Percentiles rank a stretch among this genome's conserved stretches.
These are phyloP conservation scores for Drosophila recens DNA, from an alignment of 2,888 invertebrate species.

Conservation along the genomic window DNA sequence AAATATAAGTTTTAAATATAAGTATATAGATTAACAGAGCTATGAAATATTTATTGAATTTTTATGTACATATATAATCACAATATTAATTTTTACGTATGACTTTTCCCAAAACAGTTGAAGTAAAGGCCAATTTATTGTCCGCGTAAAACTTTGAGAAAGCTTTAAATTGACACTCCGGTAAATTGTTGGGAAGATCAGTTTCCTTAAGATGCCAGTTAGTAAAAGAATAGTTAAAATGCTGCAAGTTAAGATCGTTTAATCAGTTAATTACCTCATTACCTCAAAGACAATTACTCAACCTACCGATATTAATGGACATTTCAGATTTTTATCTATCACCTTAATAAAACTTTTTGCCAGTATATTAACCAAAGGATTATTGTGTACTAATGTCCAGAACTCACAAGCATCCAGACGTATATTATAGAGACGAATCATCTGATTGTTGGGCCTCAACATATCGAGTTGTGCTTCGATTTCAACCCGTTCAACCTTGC, in stretches of 20 bases:
- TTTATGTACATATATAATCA: background rate
- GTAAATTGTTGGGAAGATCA: constrained; percentile 37
- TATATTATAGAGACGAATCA: constrained; percentile 33
- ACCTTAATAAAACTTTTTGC: constrained; percentile 17
- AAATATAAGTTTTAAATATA: no score
- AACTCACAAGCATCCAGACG: constrained; percentile 46
- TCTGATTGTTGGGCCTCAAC: constrained; percentile 2
- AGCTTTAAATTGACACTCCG: constrained; percentile 13
- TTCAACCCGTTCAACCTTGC: constrained; percentile 6
- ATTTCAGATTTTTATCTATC: constrained; percentile 20
- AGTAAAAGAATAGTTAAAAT: constrained; percentile 31
- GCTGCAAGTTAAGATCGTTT: constrained; percentile 9
- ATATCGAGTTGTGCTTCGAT: constrained; percentile 39
- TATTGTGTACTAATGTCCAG: constrained; percentile 25
- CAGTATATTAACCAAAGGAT: constrained; percentile 32
- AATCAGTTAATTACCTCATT: background rate
- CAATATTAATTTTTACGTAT: background rate
- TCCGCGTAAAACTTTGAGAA: background rate
- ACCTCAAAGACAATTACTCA: background rate
- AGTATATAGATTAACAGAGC: background rate
- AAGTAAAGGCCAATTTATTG: background rate
- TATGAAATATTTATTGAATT: background rate
- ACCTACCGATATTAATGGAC: constrained; percentile 51
- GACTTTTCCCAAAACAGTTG: background rate
- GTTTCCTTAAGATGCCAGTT: constrained; percentile 23